Base-by-base conservation (phyloP, 2,113 vertebrate genomes). In the Parus major region DNA sequence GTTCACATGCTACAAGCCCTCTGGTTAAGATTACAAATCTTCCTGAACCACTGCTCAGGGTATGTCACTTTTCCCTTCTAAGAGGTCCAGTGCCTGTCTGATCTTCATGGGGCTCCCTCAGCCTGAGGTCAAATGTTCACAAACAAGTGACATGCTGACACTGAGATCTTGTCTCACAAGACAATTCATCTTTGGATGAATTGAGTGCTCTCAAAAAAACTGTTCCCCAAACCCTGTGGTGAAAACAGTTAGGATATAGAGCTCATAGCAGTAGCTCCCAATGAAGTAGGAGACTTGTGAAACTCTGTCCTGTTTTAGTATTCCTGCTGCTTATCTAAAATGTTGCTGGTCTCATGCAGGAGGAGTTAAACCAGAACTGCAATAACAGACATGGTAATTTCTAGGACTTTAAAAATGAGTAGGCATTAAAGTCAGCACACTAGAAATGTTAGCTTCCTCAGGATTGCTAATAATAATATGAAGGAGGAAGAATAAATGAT, bases 31-130 rank as follows among this genome's bases (percentile, higher is more conserved):
- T 99, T 28, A 65, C 96, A 24, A 11, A 75, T 18, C 21, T 99
- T 60, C 99, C 99, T 3, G 97, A 98, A 39, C 82, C 95, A 69
- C 42, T 99, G 25, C 90, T 99, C 82, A 98, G 94, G 98, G 99
- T 99, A 97, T 16, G 96, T 92, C 2, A 41, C 22, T 41, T 60
- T 82, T 76, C 61, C 41, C 24, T 50, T 50, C 49, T 49, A 8
- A 68, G 35, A 71, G 31, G 8, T 47, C 15, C 27, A 16, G 2
- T 24, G 36, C 31, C 29, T 64, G 46, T 24, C 39, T 50, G 59
- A 28, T 10, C 21, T 64, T 66, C 39, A 49, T 6, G 59, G 19
- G 33, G 9, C 31, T 63, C n/a, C 27, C 35, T 50, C 47, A 55
- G 10, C 11, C 41, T 24, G 27, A 76, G 16, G 39, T 0, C 0